Evolutionary conservation across 2,797 vertebrate genomes (phyloP), one percentile per base, ranked within the genome.

Genomic region (Sparidentex hasta): DNA sequence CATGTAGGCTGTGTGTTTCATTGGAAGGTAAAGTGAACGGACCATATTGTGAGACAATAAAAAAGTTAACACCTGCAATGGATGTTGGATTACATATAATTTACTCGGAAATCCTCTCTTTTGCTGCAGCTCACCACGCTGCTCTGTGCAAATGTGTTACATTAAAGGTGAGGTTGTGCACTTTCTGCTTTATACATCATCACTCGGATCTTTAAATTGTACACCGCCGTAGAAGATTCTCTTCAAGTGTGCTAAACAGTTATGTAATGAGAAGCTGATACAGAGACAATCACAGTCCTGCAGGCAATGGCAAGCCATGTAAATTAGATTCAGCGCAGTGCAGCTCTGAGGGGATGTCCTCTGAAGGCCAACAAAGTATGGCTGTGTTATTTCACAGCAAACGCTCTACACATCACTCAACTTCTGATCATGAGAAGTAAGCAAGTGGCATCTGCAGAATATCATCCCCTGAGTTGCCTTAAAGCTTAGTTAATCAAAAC

Each of bases 401-500:
- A 84, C 76, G 72, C 71, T 72, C 46, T 51, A 65, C 20, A 67
- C 69, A 20, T 86, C 81, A 73, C 82, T 80, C 68, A 84, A 85
- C 50, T 87, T 83, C 48, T 88, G 84, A 88, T 86, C 75, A 78
- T 64, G 21, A 86, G 58, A 74, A 73, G 56, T 81, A 88, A 78
- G 77, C 73, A 83, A 83, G 67, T 72, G 71, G 52, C 61, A 88
- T 86, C 62, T 81, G 76, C 68, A 81, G 70, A 81, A 78, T 76
- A 76, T 83, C 76, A 82, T 88, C 79, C 78, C 57, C 46, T 8
- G 56, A 91, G 75, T 85, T 85, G 82, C 76, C 51, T 38, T 71
- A 76, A 71, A 82, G 77, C 75, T 80, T 84, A 73, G 82, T 88
- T 83, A 81, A 84, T 91, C 87, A 92, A 90, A 92, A 88, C 83